phyloP scores from a whole-genome alignment of 2,113 vertebrate genomes.

The Pelecanoides urinatrix region DNA sequence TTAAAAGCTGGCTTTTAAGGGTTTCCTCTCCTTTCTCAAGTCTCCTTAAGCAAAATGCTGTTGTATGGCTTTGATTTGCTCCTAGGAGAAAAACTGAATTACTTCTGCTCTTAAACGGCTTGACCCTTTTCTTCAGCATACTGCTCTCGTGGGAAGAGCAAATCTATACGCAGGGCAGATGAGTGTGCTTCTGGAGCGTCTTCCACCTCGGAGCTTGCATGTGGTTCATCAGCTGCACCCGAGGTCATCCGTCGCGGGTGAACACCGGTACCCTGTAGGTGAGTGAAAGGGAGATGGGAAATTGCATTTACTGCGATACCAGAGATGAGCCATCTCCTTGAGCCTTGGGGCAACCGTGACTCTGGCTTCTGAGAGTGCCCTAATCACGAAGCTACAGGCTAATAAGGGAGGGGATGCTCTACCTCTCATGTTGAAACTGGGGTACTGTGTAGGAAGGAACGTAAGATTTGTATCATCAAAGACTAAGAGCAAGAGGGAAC shows the following conservation, averaged over 20 bases:
- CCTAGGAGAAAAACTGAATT: neutral
- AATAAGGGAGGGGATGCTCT: neutral
- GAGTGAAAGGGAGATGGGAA: neutral
- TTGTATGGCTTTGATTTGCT: neutral
- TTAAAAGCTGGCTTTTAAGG: neutral
- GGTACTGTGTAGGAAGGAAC: constrained; percentile 56
- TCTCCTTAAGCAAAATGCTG: neutral
- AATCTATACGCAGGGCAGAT: neutral
- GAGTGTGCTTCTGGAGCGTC: neutral
- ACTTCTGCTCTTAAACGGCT: neutral
- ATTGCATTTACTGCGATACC: fast-evolving
- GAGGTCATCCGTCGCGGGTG: fast-evolving
- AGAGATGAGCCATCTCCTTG: neutral
- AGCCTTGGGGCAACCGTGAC: neutral
- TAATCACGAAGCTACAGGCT: neutral
- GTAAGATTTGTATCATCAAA: constrained; percentile 64
- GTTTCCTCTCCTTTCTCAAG: neutral
- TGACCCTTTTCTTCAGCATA: neutral
- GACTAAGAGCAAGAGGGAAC: constrained; percentile 49
- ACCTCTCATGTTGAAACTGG: constrained; percentile 2
- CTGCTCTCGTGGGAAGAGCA: neutral
- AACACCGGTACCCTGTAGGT: neutral
- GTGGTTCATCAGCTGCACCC: neutral
- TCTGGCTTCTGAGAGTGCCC: neutral
- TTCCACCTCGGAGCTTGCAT: fast-evolving